Percentiles rank a stretch among this genome's conserved stretches.
phyloP scores from a whole-genome alignment of 2,797 vertebrate genomes.

The Tenualosa thibaudeaui region DNA sequence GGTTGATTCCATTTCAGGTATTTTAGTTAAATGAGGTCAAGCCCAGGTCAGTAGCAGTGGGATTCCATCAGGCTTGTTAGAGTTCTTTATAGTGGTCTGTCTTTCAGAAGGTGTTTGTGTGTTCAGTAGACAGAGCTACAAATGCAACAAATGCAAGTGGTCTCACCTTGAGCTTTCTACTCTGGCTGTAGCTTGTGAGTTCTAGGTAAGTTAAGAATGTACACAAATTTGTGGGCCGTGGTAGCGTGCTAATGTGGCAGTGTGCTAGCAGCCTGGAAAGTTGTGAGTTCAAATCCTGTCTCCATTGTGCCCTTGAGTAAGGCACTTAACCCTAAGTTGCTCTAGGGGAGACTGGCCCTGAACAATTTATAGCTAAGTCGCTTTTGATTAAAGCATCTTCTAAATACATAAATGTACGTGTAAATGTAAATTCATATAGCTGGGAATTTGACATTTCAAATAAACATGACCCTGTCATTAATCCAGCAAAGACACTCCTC shows the following conservation, averaged over 20 bases:
- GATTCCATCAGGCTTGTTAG: background rate
- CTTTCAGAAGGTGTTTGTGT: background rate
- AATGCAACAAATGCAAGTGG: background rate
- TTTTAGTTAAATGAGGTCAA: constrained; percentile 18
- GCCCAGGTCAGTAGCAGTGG: background rate
- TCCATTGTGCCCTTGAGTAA: no score
- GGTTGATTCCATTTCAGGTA: background rate
- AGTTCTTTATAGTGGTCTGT: background rate
- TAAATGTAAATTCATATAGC: no score
- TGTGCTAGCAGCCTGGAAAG: no score
- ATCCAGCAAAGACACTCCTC: background rate
- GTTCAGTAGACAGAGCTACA: background rate
- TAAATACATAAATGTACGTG: no score
- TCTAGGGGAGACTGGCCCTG: no score
- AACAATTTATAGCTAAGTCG: no score
- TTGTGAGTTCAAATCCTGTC: no score
- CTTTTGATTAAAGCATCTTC: no score
- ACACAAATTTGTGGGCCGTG: no score
- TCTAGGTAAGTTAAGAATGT: background rate
- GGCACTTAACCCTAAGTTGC: no score
- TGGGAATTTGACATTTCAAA: background rate
- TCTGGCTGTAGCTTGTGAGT: background rate
- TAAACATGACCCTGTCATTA: background rate
- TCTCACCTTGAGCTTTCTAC: background rate
- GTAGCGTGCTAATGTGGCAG: no score